Evolutionary conservation across 2,888 invertebrate species (phyloP), one percentile per base, ranked within the genome.

Genomic region (Rotaria socialis): DNA sequence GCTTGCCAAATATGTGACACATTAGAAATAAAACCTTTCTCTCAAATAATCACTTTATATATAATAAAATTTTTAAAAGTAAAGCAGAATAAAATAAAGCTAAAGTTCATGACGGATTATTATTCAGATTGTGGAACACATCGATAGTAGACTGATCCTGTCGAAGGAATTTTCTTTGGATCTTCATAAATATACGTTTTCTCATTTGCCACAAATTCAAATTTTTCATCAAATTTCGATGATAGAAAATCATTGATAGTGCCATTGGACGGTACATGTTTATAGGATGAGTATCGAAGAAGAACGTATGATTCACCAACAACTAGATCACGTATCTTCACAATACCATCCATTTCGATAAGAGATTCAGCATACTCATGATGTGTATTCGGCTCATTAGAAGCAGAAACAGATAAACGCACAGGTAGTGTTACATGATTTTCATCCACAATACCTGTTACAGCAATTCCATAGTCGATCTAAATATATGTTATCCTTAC

Each of bases 401-500:
- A 67, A 11, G 35, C 67, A 14, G 67, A 67, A 27, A 67, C 67
- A 14, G 67, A 67, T 8, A 67, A 14, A 35, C 35, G 27, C 16
- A 67, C 67, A 67, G 67, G 67, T 35, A 67, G 35, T 35, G 67
- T 67, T 35, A 67, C 67, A 67, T 67, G 67, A n/a, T 67, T 35
- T 27, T 67, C 67, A 6, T 67, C 67, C 5, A 27, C 14, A 67
- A 67, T 67, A 35, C 67, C 67, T 35, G 67, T 67, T 35, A 67
- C 10, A 35, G 67, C 27, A 35, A 67, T 67, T 35, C 67, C 67
- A 67, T 35, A 67, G 16, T 67, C 67, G 11, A 67, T 35, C 67
- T 67, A 67, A 4, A 55, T 4, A 50, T 50, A 50, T 8, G 19
- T 55, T 55, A 6, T 55, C 55, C 5, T 16, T 4, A 16, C 4